Base-by-base conservation (phyloP, 2,888 invertebrate genomes). In the Diadegma fenestrale region DNA sequence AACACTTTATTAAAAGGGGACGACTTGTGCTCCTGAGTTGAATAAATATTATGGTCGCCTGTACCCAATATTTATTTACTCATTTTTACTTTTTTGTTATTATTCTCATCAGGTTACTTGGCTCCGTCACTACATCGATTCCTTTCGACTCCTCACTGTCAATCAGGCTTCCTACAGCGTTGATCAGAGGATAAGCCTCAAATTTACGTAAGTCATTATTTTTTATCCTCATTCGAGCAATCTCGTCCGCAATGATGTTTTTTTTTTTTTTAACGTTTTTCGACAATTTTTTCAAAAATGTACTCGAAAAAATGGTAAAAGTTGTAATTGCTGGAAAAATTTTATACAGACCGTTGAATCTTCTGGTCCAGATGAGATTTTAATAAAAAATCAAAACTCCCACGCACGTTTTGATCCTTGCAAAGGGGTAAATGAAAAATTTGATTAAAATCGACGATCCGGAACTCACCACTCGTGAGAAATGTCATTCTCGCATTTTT, bases 101-200 rank as follows among this genome's bases (percentile, higher is more conserved):
- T 51, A 69, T 30, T 79, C 17, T 82, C 45, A 48, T 4, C 94
- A 96, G 96, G 96, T 96, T 87, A 95, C 95, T 80, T 96, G 96
- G 96, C 92, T 95, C 69, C 95, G 95, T 88, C 95, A 95, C 86
- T 95, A 94, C 90, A 94, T 94, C 80, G 95, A 95, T 86, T 95
- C 94, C 43, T 95, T 96, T 89, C 95, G 95, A 88, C 94, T 96
- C 87, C 94, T 96, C 81, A 95, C 96, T 5, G 95, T 96, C 14
- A 95, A 95, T 48, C 94, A 94, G 87, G 94, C 94, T 80, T 95
- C 95, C 22, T 95, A 96, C 93, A 95, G 95, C 91, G 94, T 95
- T 80, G 95, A 96, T 91, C 95, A 95, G 88, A 94, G 96, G 88
- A 94, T 96, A 90, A 95, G 95, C 82, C 94, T 96, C 80, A 95